phyloP scores from a whole-genome alignment of 2,888 invertebrate species.

The Amphipoea lucens region DNA sequence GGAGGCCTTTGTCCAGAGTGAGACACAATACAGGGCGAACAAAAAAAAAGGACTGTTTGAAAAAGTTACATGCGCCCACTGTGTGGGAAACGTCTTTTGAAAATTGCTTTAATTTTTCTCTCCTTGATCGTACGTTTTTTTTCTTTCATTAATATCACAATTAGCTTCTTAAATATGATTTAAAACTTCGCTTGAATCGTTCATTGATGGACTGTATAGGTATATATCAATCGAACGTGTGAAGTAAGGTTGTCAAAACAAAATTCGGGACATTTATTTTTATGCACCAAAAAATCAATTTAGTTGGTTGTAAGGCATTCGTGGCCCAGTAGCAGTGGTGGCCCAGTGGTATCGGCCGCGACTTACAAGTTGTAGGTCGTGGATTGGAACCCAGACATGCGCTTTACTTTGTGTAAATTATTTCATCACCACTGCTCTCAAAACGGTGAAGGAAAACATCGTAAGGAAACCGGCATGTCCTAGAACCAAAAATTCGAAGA shows the following conservation, averaged over 20 bases:
- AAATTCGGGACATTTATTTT: background rate
- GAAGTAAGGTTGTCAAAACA: constrained; percentile 18
- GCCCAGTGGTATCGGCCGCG: no score
- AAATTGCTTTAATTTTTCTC: background rate
- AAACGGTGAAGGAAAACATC: no score
- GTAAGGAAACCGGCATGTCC: no score
- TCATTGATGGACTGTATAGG: constrained; percentile 10
- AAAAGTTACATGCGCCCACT: background rate
- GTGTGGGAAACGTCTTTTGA: background rate
- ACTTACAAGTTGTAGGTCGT: no score
- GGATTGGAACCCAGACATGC: no score
- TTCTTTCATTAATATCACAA: background rate
- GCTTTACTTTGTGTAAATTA: no score
- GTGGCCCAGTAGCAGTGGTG: no score
- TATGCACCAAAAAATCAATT: background rate
- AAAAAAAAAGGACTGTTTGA: background rate
- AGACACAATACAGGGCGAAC: no score
- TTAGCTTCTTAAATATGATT: background rate
- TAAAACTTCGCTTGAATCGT: constrained; percentile 7
- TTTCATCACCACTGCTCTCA: no score
- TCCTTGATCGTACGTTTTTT: background rate
- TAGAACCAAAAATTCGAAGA: no score
- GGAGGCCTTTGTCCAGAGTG: no score
- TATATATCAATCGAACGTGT: background rate
- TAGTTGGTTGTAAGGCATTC: background rate